phyloP scores from a whole-genome alignment of 2,797 vertebrate species.

The Sorex maritimensis region DNA sequence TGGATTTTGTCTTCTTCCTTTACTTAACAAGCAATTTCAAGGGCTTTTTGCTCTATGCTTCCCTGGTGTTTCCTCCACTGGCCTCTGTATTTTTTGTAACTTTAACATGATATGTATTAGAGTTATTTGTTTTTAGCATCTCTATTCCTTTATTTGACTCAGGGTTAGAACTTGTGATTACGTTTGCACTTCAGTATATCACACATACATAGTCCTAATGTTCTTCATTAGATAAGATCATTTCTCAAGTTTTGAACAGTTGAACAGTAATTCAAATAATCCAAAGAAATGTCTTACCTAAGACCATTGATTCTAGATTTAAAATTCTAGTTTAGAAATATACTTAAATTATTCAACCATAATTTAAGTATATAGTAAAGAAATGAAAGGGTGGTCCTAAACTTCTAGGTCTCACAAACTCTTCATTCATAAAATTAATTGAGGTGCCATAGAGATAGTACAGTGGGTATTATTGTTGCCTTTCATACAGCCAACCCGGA shows the following conservation, averaged over 20 bases:
- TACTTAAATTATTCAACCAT: neutral
- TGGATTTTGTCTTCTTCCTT: neutral
- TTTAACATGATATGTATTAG: neutral
- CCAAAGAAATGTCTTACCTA: neutral
- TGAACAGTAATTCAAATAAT: neutral
- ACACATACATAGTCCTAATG: neutral
- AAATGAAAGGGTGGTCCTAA: neutral
- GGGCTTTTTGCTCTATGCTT: neutral
- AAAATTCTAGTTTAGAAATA: neutral
- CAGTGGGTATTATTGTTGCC: no score
- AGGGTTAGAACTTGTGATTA: neutral
- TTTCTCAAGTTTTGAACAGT: constrained; percentile 27
- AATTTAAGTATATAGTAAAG: neutral
- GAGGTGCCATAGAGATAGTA: no score
- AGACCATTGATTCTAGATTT: neutral
- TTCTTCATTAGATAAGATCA: neutral
- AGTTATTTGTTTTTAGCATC: constrained; percentile 12
- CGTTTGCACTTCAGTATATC: neutral
- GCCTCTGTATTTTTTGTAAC: neutral
- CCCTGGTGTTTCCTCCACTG: neutral
- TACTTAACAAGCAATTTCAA: constrained; percentile 7
- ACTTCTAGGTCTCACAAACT: neutral
- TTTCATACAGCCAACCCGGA: no score
- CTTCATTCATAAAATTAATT: neutral
- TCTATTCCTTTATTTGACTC: neutral